A percentile compares a stretch with the other conserved stretches of the same genome.
Evolutionary conservation across 2,113 vertebrate genomes (phyloP).

Genomic region (Emydura subglobosa): DNA sequence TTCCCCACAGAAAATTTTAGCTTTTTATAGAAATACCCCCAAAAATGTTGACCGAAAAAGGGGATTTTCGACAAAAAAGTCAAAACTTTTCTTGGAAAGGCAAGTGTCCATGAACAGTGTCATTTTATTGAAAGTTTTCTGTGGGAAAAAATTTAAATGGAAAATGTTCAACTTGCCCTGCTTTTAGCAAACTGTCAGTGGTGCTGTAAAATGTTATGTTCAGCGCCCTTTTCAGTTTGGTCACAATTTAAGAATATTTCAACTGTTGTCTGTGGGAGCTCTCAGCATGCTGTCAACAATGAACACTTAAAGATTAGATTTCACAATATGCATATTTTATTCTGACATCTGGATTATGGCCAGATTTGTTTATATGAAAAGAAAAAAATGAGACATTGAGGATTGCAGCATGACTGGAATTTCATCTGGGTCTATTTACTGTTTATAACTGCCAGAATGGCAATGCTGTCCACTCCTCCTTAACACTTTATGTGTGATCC

Average conservation of each 20-base stretch:
- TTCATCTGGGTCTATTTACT: not conserved
- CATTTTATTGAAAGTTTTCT: not conserved
- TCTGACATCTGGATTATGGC: not conserved
- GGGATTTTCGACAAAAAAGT: not conserved
- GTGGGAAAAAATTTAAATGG: not conserved
- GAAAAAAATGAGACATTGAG: not conserved
- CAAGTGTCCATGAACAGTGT: not conserved
- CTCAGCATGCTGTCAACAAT: not conserved
- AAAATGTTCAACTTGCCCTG: not conserved
- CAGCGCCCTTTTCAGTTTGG: not conserved
- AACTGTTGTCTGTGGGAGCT: not conserved
- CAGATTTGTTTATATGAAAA: not conserved
- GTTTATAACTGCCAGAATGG: not conserved
- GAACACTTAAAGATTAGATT: not conserved
- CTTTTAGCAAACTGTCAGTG: not conserved
- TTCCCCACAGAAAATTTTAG: not conserved
- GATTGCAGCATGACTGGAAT: not conserved
- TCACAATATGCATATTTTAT: not conserved
- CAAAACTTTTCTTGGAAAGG: not conserved
- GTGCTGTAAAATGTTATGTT: not conserved
- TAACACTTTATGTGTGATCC: not conserved
- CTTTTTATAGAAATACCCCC: too few species aligned
- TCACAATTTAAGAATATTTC: not conserved
- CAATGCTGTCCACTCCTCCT: accelerated
- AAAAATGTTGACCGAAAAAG: not conserved